Evolutionary conservation across 2,888 invertebrate genomes (phyloP).

Genomic region (Ichneumon xanthorius): DNA sequence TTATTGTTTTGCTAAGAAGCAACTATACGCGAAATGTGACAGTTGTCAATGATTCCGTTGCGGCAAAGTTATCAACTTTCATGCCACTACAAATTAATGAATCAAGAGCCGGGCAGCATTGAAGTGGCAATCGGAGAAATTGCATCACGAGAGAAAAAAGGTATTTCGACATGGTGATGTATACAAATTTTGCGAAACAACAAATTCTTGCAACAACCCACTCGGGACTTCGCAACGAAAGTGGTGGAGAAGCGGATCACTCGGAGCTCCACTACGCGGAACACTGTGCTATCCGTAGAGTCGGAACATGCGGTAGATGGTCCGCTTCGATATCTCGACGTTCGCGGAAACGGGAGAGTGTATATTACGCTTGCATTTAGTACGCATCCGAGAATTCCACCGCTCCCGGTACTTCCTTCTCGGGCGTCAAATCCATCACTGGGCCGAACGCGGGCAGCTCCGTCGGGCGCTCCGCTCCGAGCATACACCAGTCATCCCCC

Average conservation of each 20-base stretch:
- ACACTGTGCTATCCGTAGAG: slow-evolving; percentile 17
- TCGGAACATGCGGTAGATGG: not conserved
- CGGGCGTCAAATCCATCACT: slow-evolving; percentile 81
- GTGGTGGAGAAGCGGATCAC: slow-evolving; percentile 24
- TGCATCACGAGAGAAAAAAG: slow-evolving; percentile 1
- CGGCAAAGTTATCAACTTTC: too few species aligned
- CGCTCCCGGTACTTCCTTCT: slow-evolving; percentile 29
- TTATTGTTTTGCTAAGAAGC: too few species aligned
- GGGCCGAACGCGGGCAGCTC: slow-evolving; percentile 63
- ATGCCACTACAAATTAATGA: not conserved
- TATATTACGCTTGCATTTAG: slow-evolving; percentile 53
- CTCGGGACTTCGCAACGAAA: slow-evolving; percentile 14
- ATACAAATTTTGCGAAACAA: not conserved
- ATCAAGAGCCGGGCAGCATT: not conserved
- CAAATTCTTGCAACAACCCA: slow-evolving; percentile 18
- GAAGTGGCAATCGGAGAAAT: slow-evolving; percentile 40
- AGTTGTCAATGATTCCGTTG: too few species aligned
- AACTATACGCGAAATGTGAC: not conserved
- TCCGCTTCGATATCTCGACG: slow-evolving; percentile 5
- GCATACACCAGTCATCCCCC: slow-evolving; percentile 79
- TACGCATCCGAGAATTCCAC: slow-evolving; percentile 65
- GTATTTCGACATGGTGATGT: not conserved
- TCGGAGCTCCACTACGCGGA: slow-evolving; percentile 24
- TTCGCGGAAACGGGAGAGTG: not conserved
- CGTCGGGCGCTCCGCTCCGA: slow-evolving; percentile 59